These are phyloP conservation scores for Didymodactylos carnosus DNA, from an alignment of 2,888 invertebrate genomes.

Conservation along the genomic window DNA sequence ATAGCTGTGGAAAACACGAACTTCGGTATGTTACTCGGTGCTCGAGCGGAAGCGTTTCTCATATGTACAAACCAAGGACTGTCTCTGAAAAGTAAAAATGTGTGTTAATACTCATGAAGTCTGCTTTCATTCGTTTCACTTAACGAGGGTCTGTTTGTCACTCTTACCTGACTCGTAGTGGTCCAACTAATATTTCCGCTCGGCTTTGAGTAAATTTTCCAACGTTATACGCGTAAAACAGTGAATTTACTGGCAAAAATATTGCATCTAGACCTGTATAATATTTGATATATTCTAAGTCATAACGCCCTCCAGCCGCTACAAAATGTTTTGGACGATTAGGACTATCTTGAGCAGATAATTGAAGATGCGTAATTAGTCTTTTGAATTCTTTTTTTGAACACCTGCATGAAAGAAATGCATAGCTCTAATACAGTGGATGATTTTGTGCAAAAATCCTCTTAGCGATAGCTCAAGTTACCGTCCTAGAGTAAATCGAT, in stretches of 20 bases:
- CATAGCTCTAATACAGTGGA: too few species aligned
- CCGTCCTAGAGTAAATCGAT: conserved; percentile 4
- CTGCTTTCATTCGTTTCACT: background rate
- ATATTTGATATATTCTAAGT: conserved; percentile 4
- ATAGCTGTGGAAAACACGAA: background rate
- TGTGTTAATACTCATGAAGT: too few species aligned
- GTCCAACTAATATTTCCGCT: background rate
- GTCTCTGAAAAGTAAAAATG: too few species aligned
- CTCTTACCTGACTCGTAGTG: background rate
- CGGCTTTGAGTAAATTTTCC: background rate
- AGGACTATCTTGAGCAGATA: background rate
- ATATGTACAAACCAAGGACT: background rate
- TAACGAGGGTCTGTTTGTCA: background rate
- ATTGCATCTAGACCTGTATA: background rate
- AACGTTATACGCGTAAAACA: background rate
- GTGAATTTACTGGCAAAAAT: background rate
- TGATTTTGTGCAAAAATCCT: too few species aligned
- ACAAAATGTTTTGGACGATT: conserved; percentile 13
- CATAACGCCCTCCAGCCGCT: conserved; percentile 15
- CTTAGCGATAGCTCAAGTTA: too few species aligned
- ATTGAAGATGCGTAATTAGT: conserved; percentile 13
- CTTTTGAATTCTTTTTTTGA: conserved; percentile 7
- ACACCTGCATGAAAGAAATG: too few species aligned
- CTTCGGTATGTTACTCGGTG: background rate
- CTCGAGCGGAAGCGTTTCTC: background rate